Conservation (phyloP, 2,797 vertebrate genomes). For the Characodon lateralis region DNA sequence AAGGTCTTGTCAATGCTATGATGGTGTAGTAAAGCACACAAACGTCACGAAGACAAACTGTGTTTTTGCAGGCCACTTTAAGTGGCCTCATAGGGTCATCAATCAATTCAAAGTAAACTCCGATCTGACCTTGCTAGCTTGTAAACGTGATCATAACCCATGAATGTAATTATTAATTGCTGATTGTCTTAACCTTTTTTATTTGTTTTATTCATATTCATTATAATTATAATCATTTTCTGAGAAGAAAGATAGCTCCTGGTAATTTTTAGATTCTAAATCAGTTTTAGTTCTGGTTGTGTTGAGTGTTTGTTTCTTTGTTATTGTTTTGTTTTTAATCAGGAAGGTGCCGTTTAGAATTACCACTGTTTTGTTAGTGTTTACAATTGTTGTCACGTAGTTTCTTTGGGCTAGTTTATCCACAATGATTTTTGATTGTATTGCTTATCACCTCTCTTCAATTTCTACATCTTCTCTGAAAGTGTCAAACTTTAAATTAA, state of each 20-base stretch:
- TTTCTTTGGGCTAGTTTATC: background rate
- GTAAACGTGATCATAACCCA: background rate
- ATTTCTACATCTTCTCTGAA: background rate
- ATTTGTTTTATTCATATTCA: background rate
- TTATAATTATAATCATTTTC: background rate
- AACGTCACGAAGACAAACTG: background rate
- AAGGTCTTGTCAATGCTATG: background rate
- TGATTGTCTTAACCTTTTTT: too few species aligned
- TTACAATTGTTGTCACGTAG: background rate
- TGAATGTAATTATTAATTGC: too few species aligned
- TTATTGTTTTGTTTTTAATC: background rate
- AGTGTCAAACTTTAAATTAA: too few species aligned
- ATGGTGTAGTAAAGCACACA: background rate
- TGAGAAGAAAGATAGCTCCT: background rate
- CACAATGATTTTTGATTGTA: background rate
- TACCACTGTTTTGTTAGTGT: background rate
- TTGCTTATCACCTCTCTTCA: background rate
- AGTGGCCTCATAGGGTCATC: background rate
- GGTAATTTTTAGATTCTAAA: background rate
- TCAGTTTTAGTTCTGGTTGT: too few species aligned
- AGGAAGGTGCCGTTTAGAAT: background rate
- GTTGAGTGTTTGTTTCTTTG: background rate
- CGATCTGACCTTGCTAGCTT: background rate
- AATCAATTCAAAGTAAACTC: background rate
- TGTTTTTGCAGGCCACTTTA: background rate